phyloP scores from a whole-genome alignment of 2,797 vertebrate species.

The Diplodus sargus region DNA sequence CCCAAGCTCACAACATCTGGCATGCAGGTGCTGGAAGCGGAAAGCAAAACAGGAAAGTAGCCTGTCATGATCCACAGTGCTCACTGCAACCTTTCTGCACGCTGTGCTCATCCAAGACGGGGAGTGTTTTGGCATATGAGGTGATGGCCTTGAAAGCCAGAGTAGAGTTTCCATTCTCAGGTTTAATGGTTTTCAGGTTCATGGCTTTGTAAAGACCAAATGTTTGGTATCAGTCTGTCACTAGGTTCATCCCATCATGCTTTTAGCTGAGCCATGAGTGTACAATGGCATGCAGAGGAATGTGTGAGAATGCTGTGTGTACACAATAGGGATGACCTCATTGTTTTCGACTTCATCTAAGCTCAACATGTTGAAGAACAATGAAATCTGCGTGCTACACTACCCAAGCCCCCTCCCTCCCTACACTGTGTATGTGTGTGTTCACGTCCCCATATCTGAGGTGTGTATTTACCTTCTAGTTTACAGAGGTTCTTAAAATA shows the following conservation, averaged over 20 bases:
- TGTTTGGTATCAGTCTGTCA: conserved; percentile 32
- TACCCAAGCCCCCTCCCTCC: conserved; percentile 14
- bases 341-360: conserved; percentile 69
- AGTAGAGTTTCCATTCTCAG: conserved; percentile 39
- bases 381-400: conserved; percentile 67
- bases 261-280: conserved; percentile 43
- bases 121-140: conserved; percentile 51
- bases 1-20: conserved; percentile 67
- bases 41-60: conserved; percentile 70
- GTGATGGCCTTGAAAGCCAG: conserved; percentile 37
- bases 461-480: conserved; percentile 65
- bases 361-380: conserved; percentile 67
- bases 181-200: conserved; percentile 49
- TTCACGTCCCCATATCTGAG: conserved; percentile 34
- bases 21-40: conserved; percentile 68
- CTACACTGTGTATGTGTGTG: conserved; percentile 15
- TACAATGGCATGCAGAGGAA: conserved; percentile 55
- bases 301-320: conserved; percentile 63
- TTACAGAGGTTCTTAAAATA: conserved; percentile 74
- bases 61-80: conserved; percentile 55
- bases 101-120: conserved; percentile 49
- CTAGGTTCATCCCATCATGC: conserved; percentile 16
- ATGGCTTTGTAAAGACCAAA: conserved; percentile 29
- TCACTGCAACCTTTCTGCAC: conserved; percentile 51
- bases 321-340: conserved; percentile 83